A percentile compares a stretch with the other conserved stretches of the same genome.
phyloP scores from a whole-genome alignment of 2,888 invertebrate genomes.

The Harpagoxenus sublaevis region DNA sequence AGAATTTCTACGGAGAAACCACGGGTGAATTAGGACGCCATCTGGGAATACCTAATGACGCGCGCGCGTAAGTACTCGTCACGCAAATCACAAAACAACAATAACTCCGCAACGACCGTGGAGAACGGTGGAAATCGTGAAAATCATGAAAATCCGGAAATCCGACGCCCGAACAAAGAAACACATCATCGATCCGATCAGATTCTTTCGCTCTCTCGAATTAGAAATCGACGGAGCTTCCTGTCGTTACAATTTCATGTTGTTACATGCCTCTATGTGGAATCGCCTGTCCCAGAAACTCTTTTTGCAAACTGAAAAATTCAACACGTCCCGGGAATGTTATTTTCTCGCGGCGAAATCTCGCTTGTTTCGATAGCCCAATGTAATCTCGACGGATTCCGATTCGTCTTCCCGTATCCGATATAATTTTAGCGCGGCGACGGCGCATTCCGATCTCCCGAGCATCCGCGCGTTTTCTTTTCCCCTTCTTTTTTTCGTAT shows the following conservation, averaged over 20 bases:
- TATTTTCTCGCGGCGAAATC: slow-evolving; percentile 28
- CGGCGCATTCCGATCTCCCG: neutral
- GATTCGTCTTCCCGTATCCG: neutral
- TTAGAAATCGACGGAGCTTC: neutral
- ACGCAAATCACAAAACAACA: neutral
- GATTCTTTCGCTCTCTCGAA: neutral
- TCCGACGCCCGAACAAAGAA: neutral
- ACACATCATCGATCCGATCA: slow-evolving; percentile 4
- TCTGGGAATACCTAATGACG: slow-evolving; percentile 19
- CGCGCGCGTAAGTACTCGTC: neutral
- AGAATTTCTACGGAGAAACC: neutral
- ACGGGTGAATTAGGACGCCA: slow-evolving; percentile 6
- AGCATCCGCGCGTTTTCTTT: neutral
- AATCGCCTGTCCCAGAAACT: neutral
- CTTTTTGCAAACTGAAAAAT: neutral
- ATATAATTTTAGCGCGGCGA: slow-evolving; percentile 22
- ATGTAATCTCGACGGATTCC: neutral
- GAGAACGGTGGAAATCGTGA: neutral
- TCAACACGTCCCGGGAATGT: neutral
- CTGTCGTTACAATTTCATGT: neutral
- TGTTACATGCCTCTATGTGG: neutral
- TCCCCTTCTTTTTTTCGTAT: neutral
- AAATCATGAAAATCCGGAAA: neutral
- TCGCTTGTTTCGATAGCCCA: slow-evolving; percentile 3
- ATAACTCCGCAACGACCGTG: neutral